Evolutionary conservation across 2,113 vertebrate genomes (phyloP), one percentile per base, ranked within the genome.

Genomic region (Benitochromis conjunctus): DNA sequence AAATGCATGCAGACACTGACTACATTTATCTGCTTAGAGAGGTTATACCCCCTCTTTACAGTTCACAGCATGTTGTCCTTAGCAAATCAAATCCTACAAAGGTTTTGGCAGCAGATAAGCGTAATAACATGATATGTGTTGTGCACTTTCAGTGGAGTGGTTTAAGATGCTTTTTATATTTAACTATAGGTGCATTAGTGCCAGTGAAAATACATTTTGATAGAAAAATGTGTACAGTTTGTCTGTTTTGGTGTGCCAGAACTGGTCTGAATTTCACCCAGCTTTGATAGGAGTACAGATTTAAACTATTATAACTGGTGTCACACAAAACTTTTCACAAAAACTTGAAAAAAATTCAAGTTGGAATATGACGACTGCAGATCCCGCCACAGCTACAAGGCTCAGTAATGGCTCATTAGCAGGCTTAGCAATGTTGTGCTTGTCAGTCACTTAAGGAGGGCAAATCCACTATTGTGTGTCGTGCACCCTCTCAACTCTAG

Each of bases 391-490:
- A 84, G 74, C 43, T 60, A 18, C 8, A 7, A 43, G 71, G 19
- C 81, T 87, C 56, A 43, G 79, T 83, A 55, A 82, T 26, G 7
- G 36, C 91, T 92, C 81, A 83, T 91, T 91, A 92, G 60, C 69
- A 12, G 60, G 87, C 89, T 91, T 88, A 90, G 57, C 64, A 79
- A 82, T 48, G 85, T 90, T 85, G 86, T 62, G 79, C 58, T 41
- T 66, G 78, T 60, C 80, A 79, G 81, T 48, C 79, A 29, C 64
- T n/a, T 43, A 43, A 66, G 86, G 56, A 53, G 79, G 71, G 31
- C 41, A 82, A 76, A 76, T 81, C 80, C 82, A 89, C 77, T 41
- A 24, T 51, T 83, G 66, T 83, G 69, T 56, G 77, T 84, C 7
- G 29, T 38, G 12, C 80, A 54, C 76, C 36, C 64, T 57, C 9